phyloP scores from a whole-genome alignment of 2,888 invertebrate species.

The Eurois occulta region DNA sequence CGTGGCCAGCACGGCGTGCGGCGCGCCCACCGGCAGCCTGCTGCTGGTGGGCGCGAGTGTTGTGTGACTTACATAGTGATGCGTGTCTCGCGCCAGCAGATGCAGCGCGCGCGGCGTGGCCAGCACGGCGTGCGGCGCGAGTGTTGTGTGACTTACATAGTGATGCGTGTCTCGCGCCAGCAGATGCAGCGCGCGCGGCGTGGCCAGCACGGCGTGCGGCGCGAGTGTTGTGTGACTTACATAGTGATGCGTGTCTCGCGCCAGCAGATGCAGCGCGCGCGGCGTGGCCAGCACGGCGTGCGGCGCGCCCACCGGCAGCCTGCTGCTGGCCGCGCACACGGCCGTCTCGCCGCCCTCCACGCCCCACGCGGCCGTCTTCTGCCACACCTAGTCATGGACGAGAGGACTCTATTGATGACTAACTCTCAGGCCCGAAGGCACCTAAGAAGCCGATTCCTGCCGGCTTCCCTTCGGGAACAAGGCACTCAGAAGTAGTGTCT shows the following conservation, averaged over 20 bases:
- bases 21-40: slow-evolving; percentile 64
- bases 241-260: slow-evolving; percentile 77
- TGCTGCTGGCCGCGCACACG: slow-evolving; percentile 66
- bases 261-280: slow-evolving; percentile 74
- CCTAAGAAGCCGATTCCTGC: no score
- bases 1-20: slow-evolving; percentile 74
- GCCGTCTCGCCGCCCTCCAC: slow-evolving; percentile 72
- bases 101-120: slow-evolving; percentile 74
- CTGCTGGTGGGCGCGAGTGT: no score
- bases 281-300: slow-evolving; percentile 74
- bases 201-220: slow-evolving; percentile 73
- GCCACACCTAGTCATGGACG: slow-evolving; percentile 77
- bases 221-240: no score
- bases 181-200: slow-evolving; percentile 73
- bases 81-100: slow-evolving; percentile 75
- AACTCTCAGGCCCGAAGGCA: no score
- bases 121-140: slow-evolving; percentile 72
- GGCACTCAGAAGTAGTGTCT: no score
- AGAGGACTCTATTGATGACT: background rate
- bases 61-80: slow-evolving; percentile 81
- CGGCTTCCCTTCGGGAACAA: no score
- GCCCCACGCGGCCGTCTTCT: slow-evolving; percentile 76
- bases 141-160: no score
- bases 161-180: slow-evolving; percentile 77
- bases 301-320: slow-evolving; percentile 65